A percentile compares a stretch with the other conserved stretches of the same genome.
Conservation (phyloP, 2,888 invertebrate species). For the Pristionchus exspectatus region DNA sequence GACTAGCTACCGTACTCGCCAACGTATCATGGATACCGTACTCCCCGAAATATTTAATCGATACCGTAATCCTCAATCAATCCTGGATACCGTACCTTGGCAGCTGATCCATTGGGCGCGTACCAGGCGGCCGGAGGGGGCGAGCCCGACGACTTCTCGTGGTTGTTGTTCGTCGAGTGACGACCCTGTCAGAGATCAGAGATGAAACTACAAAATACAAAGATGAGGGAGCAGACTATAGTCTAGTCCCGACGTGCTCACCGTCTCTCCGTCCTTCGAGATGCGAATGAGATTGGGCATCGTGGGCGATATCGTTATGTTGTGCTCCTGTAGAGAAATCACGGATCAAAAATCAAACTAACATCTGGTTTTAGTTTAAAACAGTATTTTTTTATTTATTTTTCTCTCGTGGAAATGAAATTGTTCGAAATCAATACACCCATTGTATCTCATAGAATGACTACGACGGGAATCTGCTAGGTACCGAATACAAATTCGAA, state of each 20-base stretch:
- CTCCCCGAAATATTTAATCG: background rate
- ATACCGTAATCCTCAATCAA: background rate
- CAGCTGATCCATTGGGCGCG: conserved; percentile 57
- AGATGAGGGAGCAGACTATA: background rate
- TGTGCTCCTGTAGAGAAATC: conserved; percentile 58
- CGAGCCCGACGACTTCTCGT: conserved; percentile 56
- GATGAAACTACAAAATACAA: conserved; percentile 15
- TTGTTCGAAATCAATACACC: too few relatives aligned
- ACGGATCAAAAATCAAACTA: conserved; percentile 27
- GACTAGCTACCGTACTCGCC: background rate
- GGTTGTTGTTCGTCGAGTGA: conserved; percentile 31
- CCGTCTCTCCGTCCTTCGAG: conserved; percentile 56
- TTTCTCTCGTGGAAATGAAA: too few relatives aligned
- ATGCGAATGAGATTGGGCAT: conserved; percentile 66
- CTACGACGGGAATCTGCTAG: background rate
- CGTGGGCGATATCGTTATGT: conserved; percentile 66
- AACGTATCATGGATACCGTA: background rate
- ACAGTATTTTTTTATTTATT: too few relatives aligned
- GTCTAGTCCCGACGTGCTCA: conserved; percentile 2
- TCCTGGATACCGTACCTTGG: conserved; percentile 41
- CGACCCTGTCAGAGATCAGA: conserved; percentile 47
- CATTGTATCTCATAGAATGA: background rate
- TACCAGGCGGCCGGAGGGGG: conserved; percentile 66
- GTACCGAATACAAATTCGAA: background rate
- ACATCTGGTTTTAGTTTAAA: too few relatives aligned